Conservation (phyloP, 2,888 invertebrate species). For the Leistus spinibarbis region DNA sequence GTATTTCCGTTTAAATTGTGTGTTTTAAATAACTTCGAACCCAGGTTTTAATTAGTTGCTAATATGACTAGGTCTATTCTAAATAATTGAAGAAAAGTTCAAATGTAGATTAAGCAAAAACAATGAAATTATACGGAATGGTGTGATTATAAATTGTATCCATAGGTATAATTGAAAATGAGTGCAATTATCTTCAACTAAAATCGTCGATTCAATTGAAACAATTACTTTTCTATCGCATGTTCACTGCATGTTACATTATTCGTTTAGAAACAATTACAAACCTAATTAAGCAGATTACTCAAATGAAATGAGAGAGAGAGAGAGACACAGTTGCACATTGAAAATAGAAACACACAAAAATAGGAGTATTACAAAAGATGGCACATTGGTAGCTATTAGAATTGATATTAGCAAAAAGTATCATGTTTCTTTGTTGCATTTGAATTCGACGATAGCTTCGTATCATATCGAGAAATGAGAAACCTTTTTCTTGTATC, state of each 20-base stretch:
- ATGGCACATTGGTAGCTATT: background rate
- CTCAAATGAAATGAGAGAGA: background rate
- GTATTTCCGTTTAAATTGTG: no score
- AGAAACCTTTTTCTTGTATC: background rate
- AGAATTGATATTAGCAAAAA: background rate
- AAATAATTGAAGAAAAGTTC: no score
- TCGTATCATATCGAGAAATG: background rate
- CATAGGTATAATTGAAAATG: no score
- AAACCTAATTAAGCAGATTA: background rate
- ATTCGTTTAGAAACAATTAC: background rate
- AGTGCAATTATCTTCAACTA: background rate
- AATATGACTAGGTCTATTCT: no score
- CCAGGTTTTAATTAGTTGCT: no score
- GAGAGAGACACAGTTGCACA: background rate
- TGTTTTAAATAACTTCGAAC: no score
- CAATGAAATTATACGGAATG: no score
- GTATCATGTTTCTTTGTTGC: background rate
- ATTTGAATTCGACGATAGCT: background rate
- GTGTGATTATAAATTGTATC: no score
- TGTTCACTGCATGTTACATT: background rate
- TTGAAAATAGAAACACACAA: background rate
- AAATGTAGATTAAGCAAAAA: no score
- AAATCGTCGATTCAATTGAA: background rate
- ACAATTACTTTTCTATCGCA: background rate
- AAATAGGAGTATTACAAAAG: no score